Base-by-base conservation (phyloP, 1,140 invertebrate species). In the Brachionus angularis region DNA sequence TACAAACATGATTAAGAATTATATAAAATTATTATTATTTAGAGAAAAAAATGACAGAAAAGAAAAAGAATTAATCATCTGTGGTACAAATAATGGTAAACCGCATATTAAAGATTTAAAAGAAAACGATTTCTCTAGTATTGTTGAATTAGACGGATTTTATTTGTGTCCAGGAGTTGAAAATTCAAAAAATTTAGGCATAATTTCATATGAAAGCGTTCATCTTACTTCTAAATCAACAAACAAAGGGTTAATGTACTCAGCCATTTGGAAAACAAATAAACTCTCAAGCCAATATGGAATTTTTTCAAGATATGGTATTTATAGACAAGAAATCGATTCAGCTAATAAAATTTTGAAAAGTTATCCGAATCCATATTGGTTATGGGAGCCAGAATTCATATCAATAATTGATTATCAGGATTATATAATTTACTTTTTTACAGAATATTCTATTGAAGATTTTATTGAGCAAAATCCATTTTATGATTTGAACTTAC, bases 311-410 rank as follows among this genome's bases (percentile, higher is more conserved):
- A 36, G 14, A 39, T 58, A 58, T 36, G 53, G 53, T 39, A 58
- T 58, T 39, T 58, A 58, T 36, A 36, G 53, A 12, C 53, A 58
- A 58, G 53, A 58, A 39, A 58, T 58, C n/a, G 53, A 58, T 58
- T 21, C 23, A 3, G 53, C 53, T 3, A 58, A 34, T 39, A 58
- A 39, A 39, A 58, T 58, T 58, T 58, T 58, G n/a, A 58, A 58
- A 58, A 58, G 16, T 39, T 29, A 39, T 2, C 53, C 53, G 1
- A 21, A 58, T 7, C 2, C n/a, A 10, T 39, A 39, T 58, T 58
- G 53, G 53, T 12, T 58, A 58, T 58, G 53, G 53, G 53, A 58
- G 18, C 53, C 53, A 18, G n/a, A 39, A 39, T 58, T 58, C 25
- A 39, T 58, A 23, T 58, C 33, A 39, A 42, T 58, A 10, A 23